Conservation (phyloP, 2,113 vertebrate species). For the Anser brachyrhynchus region DNA sequence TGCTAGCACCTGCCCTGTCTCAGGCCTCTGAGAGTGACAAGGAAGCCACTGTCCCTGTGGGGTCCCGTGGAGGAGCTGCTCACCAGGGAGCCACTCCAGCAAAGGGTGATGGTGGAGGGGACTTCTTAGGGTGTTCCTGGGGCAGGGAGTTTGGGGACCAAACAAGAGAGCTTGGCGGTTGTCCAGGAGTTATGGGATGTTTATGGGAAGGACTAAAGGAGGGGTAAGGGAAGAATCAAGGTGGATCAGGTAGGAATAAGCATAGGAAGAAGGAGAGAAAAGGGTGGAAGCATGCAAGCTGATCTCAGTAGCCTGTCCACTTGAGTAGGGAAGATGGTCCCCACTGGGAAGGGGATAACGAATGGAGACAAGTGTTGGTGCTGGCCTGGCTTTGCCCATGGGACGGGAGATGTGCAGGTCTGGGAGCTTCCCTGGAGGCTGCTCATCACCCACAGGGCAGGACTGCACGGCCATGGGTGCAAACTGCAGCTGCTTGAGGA, state of each 20-base stretch:
- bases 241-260: background rate
- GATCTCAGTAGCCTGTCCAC: background rate
- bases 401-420: background rate
- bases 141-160: background rate
- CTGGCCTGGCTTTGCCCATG: background rate
- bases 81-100: fast-evolving
- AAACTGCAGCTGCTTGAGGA: background rate
- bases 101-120: background rate
- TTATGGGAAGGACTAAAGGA: background rate
- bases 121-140: background rate
- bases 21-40: background rate
- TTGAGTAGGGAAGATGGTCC: background rate
- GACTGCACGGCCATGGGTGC: background rate
- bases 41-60: background rate
- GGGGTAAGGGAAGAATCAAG: background rate
- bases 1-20: background rate
- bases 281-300: background rate
- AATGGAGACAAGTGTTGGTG: background rate
- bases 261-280: background rate
- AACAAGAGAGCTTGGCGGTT: background rate
- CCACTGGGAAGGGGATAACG: background rate
- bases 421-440: background rate
- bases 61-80: background rate
- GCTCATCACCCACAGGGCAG: background rate
- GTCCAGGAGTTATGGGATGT: background rate